A percentile compares a stretch with the other conserved stretches of the same genome.
Evolutionary conservation across 2,797 vertebrate genomes (phyloP).

Genomic region (Typhlichthys eigenmanni): DNA sequence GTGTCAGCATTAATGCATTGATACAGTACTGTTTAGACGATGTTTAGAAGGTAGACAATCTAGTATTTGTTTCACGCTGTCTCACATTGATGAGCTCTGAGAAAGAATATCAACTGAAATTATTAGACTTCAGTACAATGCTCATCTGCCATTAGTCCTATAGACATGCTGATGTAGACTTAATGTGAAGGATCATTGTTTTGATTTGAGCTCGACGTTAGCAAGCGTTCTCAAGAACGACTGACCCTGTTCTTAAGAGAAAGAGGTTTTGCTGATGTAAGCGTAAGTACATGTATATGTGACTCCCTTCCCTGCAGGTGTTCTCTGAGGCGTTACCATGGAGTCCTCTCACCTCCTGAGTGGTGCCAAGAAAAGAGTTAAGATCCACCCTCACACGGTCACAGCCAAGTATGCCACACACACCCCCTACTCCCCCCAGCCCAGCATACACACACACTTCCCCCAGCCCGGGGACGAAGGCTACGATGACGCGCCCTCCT

Average conservation of each 20-base stretch:
- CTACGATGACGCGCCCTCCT: conserved; percentile 85
- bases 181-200: too few species aligned
- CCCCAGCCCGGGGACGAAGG: conserved; percentile 91
- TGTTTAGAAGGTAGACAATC: too few species aligned
- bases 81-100: too few species aligned
- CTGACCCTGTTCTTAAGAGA: not conserved
- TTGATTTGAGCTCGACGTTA: too few species aligned
- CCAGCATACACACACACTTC: conserved; percentile 84
- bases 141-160: conserved; percentile 19
- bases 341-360: conserved; percentile 82
- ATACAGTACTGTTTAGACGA: too few species aligned
- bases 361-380: conserved; percentile 89
- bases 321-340: conserved; percentile 53
- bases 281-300: conserved; percentile 17
- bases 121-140: not conserved
- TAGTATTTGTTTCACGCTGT: too few species aligned
- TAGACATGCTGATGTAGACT: conserved; percentile 18
- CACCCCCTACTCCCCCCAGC: conserved; percentile 84
- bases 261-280: conserved; percentile 9
- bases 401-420: conserved; percentile 92
- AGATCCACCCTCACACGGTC: conserved; percentile 95
- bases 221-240: too few species aligned
- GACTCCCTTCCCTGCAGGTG: conserved; percentile 48
- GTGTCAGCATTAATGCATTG: too few species aligned
- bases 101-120: too few species aligned